Evolutionary conservation across 2,797 vertebrate species (phyloP), one percentile per base, ranked within the genome.

Genomic region (Neosilurus mollespiculum): DNA sequence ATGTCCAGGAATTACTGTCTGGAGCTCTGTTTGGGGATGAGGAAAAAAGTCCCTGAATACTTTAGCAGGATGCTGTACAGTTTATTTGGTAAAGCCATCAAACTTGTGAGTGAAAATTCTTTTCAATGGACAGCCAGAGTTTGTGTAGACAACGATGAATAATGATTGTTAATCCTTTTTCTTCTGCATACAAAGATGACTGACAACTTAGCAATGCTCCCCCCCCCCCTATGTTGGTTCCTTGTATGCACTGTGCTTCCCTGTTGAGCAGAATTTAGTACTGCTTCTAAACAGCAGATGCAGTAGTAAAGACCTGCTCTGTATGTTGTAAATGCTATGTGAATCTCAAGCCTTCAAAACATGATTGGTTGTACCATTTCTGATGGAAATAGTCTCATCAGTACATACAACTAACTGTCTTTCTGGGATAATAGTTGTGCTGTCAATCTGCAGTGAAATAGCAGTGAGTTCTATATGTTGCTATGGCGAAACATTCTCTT

Each of bases 1-100:
- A 81, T 67, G 15, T 78, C 77, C 59, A 83, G 24, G 64, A 87
- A 80, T 82, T 67, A 30, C 81, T 82, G 73, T 78, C 62, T 78
- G 80, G 80, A n/a, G 37, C n/a, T 81, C 16, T 80, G 64, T 62
- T 69, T 30, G 65, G 59, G 56, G 34, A 51, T 65, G n/a, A 82
- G 73, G 81, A 65, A 78, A 61, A 64, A 84, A 30, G 78, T 65
- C 58, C 24, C 51, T 61, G 69, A 88, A 85, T 88, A 87, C 85
- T 91, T 89, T 73, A 92, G 84, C 88, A 91, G 87, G 87, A 89
- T 66, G n/a, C 81, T 81, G 75, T 91, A 89, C 80, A 86, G 56
- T 88, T 85, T 83, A 82, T 80, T 91, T 91, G 89, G 86, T 86
- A 89, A 92, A 93, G 84, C 89, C 84, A 91, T 93, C 88, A 92